Evolutionary conservation across 2,888 invertebrate genomes (phyloP).

Genomic region (Neocrepidodera transversa): DNA sequence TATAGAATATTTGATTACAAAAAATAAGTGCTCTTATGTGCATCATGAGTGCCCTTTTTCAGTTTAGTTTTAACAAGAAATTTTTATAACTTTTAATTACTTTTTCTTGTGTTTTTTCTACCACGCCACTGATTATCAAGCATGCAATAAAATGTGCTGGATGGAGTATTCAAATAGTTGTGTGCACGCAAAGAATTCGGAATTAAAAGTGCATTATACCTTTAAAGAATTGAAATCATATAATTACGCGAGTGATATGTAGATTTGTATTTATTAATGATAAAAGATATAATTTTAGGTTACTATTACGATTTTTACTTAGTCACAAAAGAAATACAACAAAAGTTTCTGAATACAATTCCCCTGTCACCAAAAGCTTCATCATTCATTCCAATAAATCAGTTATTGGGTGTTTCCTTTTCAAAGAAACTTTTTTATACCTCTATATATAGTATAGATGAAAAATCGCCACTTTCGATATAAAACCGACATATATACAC

Average conservation of each 20-base stretch:
- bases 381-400: conserved; percentile 2
- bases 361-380: neutral
- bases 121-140: conserved; percentile 4
- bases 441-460: neutral
- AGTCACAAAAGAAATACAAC: no score
- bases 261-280: no score
- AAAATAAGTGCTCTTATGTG: no score
- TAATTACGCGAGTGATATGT: conserved; percentile 10
- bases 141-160: conserved; percentile 8
- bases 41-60: no score
- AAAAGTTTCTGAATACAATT: neutral
- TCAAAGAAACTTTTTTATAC: conserved; percentile 2
- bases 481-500: neutral
- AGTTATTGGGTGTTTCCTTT: conserved; percentile 1
- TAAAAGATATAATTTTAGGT: no score
- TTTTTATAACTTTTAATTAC: no score
- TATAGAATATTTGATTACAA: no score
- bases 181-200: conserved; percentile 29
- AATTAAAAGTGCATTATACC: conserved; percentile 32
- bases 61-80: no score
- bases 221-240: conserved; percentile 15
- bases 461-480: neutral
- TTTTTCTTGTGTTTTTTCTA: no score
- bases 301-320: no score
- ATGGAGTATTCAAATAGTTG: conserved; percentile 19